These are phyloP conservation scores for Neostethus bicornis DNA, from an alignment of 2,797 vertebrate genomes.

Conservation along the genomic window DNA sequence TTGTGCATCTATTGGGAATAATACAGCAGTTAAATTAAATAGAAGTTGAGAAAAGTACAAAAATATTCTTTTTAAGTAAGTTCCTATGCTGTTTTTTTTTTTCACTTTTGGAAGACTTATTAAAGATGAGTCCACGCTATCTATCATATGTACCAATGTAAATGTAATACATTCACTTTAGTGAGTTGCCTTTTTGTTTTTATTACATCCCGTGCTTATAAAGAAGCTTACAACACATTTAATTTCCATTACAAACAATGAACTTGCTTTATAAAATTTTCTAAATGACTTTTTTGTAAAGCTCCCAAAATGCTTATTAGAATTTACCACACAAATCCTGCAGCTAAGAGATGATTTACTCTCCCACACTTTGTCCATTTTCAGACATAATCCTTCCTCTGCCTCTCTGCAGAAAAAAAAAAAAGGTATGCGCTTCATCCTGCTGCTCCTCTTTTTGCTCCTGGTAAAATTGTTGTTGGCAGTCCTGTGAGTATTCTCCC, in stretches of 20 bases:
- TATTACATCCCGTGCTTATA: not conserved
- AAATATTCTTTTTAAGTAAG: too few relatives aligned
- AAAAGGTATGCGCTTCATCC: slow-evolving; percentile 65
- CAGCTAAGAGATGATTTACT: slow-evolving; percentile 45
- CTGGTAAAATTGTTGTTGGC: slow-evolving; percentile 72
- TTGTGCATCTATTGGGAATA: too few relatives aligned
- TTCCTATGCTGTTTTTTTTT: too few relatives aligned
- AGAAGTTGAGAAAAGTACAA: too few relatives aligned
- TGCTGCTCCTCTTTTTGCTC: slow-evolving; percentile 75
- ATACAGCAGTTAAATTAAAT: too few relatives aligned
- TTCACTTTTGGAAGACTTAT: too few relatives aligned
- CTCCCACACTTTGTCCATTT: slow-evolving; percentile 29
- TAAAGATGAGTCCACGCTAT: too few relatives aligned
- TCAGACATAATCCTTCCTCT: slow-evolving; percentile 33
- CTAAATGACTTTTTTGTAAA: not conserved
- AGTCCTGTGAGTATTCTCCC: slow-evolving; percentile 72
- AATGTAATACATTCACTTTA: not conserved
- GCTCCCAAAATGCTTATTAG: slow-evolving; percentile 15
- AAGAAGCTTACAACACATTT: not conserved
- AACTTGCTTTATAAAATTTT: slow-evolving; percentile 1
- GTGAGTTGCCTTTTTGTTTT: not conserved
- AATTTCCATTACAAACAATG: not conserved
- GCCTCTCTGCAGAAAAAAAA: slow-evolving; percentile 53
- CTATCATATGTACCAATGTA: not conserved
- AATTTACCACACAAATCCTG: slow-evolving; percentile 23